Conservation (phyloP, 2,797 vertebrate genomes). For the Apogon hyalosoma region DNA sequence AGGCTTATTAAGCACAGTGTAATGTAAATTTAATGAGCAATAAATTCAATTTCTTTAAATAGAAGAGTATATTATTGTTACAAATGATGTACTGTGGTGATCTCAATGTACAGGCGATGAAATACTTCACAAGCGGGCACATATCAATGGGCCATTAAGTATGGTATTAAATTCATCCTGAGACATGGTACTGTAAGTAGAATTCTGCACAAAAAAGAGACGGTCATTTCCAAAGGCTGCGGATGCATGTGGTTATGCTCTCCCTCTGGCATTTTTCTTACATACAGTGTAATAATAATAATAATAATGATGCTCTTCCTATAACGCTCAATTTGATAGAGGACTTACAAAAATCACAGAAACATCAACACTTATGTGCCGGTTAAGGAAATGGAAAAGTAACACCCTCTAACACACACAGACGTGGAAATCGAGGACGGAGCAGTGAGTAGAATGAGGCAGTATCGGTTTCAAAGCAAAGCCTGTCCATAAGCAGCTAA, state of each 20-base stretch:
- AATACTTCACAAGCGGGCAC: slow-evolving; percentile 70
- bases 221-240: slow-evolving; percentile 26
- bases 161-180: slow-evolving; percentile 68
- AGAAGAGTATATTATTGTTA: slow-evolving; percentile 85
- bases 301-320: slow-evolving; percentile 18
- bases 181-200: slow-evolving; percentile 56
- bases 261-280: background rate
- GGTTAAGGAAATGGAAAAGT: slow-evolving; percentile 19
- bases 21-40: slow-evolving; percentile 88
- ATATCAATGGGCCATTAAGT: slow-evolving; percentile 77
- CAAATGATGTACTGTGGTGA: slow-evolving; percentile 79
- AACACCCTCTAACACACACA: slow-evolving; percentile 42
- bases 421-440: slow-evolving; percentile 50
- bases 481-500: slow-evolving; percentile 48
- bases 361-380: slow-evolving; percentile 24
- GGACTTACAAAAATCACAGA: slow-evolving; percentile 17
- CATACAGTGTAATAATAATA: background rate
- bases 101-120: slow-evolving; percentile 67
- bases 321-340: slow-evolving; percentile 13
- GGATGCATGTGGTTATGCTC: slow-evolving; percentile 5
- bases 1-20: slow-evolving; percentile 83
- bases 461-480: slow-evolving; percentile 64
- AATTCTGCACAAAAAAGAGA: slow-evolving; percentile 47
- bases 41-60: slow-evolving; percentile 84
- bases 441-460: slow-evolving; percentile 50